Base-by-base conservation (phyloP, 1,140 invertebrate genomes). In the Aphaenogaster floridana region DNA sequence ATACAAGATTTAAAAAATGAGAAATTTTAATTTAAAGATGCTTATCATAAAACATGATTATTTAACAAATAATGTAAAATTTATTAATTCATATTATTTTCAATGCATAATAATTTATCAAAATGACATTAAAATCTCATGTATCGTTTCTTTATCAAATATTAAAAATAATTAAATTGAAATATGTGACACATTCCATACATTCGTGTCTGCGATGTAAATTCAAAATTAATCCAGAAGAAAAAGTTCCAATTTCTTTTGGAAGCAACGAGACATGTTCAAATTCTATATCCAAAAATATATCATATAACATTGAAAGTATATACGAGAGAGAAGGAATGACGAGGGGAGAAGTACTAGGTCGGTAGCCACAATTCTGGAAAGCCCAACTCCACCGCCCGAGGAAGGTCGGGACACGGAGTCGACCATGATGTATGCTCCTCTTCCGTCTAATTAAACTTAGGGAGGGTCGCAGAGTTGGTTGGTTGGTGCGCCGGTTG, bases 361-460 rank as follows among this genome's bases (percentile, higher is more conserved):
- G 80, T 91, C 90, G 87, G 90, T 89, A 63, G 78, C 78, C 90
- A 91, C 85, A 86, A 91, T 91, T 91, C 90, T 91, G 90, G 84
- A 91, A 91, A 91, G 90, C 78, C 87, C 89, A 87, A 88, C 77
- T 89, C 84, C 61, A 72, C 83, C 77, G 87, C 48, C 57, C 88
- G 81, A 71, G 89, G 90, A 91, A 91, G 89, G 90, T 91, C 90
- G 90, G 90, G 87, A 91, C 79, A 90, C 89, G 66, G 88, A 91
- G 89, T 86, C 91, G 86, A 92, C 89, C 88, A 91, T 91, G 92
- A 93, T 93, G 86, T 91, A 91, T 93, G 89, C 90, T 88, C 76
- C 92, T 92, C 90, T 91, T 93, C 93, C 89, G 93, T 93, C 92
- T 93, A 93, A 93, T 93, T 93, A 93, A 93, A 93, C 88, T 93